Evolutionary conservation across 2,888 invertebrate genomes (phyloP).

Genomic region (Hypomecis punctinalis): DNA sequence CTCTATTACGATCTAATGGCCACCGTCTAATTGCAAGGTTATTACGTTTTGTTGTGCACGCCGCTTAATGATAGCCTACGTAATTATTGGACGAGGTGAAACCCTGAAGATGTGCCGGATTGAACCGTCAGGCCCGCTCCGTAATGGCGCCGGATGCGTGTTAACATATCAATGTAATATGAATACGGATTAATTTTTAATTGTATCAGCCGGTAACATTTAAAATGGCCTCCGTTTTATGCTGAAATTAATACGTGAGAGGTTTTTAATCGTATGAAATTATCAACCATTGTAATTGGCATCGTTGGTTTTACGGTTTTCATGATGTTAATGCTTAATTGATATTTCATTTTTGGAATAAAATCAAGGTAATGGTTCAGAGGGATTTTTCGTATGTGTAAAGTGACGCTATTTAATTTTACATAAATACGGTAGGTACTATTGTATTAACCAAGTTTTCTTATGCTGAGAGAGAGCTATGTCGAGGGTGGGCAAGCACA

Average conservation of each 20-base stretch:
- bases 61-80: conserved; percentile 76
- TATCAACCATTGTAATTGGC: background rate
- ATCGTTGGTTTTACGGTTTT: background rate
- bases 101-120: conserved; percentile 83
- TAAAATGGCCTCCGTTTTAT: conserved; percentile 52
- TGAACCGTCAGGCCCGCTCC: conserved; percentile 62
- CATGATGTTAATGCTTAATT: too few species aligned
- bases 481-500: too few species aligned
- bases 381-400: too few species aligned
- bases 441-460: too few species aligned
- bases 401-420: too few species aligned
- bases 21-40: conserved; percentile 83
- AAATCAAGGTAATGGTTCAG: too few species aligned
- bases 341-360: too few species aligned
- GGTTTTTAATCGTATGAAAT: conserved; percentile 18
- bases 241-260: conserved; percentile 40
- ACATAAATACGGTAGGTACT: too few species aligned
- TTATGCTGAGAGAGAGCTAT: too few species aligned
- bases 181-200: conserved; percentile 73
- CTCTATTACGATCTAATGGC: conserved; percentile 84
- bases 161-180: conserved; percentile 64
- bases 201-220: conserved; percentile 62
- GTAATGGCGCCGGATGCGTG: conserved; percentile 64
- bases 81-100: conserved; percentile 84
- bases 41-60: conserved; percentile 82